phyloP scores from a whole-genome alignment of 2,113 vertebrate species.

The Chlorodrepanis virens region DNA sequence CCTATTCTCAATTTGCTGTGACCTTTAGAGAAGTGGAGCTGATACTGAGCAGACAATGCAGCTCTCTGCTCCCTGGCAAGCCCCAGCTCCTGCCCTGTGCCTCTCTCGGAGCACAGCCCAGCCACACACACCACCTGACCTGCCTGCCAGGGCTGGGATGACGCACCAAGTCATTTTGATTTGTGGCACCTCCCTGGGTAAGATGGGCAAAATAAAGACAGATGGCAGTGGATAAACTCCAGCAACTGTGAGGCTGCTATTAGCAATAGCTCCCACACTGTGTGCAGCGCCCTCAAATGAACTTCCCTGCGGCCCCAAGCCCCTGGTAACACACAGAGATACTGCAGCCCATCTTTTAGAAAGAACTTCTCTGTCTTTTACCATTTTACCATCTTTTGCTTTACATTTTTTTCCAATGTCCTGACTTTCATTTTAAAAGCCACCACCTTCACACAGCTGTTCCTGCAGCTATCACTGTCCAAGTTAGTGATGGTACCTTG shows the following conservation, averaged over 20 bases:
- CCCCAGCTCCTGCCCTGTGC: not conserved
- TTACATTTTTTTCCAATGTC: rapidly evolving
- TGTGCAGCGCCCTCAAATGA: slow-evolving; percentile 1
- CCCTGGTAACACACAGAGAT: not conserved
- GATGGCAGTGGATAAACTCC: slow-evolving; percentile 38
- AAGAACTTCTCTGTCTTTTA: not conserved
- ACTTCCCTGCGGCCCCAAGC: not conserved
- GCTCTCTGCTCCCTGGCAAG: not conserved
- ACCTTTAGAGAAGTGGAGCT: not conserved
- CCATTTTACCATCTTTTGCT: not conserved
- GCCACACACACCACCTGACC: not conserved
- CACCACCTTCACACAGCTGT: not conserved
- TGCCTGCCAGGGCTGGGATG: not conserved
- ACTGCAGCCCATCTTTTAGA: not conserved
- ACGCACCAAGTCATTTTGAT: slow-evolving; percentile 51
- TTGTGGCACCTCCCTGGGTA: slow-evolving; percentile 34
- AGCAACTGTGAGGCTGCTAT: not conserved
- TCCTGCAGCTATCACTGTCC: not conserved
- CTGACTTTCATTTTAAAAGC: not conserved
- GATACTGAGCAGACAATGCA: not conserved
- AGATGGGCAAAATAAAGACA: slow-evolving; percentile 47
- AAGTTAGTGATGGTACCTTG: not conserved
- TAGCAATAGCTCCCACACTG: slow-evolving; percentile 1
- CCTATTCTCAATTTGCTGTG: slow-evolving; percentile 31
- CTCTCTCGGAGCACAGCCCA: not conserved